Conservation (phyloP, 2,797 vertebrate genomes). For the Paratrypauchen microcephalus region DNA sequence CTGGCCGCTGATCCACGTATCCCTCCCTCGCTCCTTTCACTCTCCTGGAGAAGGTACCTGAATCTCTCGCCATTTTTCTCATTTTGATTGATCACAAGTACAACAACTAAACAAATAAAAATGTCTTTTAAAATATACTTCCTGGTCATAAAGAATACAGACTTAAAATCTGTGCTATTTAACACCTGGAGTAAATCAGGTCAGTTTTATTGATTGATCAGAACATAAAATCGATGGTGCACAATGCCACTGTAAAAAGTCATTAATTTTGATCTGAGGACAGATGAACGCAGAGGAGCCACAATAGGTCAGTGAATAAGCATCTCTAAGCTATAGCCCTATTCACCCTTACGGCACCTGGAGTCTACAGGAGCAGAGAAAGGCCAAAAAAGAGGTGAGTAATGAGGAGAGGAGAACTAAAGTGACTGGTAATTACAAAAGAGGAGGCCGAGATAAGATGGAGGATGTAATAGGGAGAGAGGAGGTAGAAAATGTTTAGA, state of each 20-base stretch:
- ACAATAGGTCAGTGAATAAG: constrained; percentile 30
- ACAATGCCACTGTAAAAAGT: constrained; percentile 1
- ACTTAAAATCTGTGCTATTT: background rate
- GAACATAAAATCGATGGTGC: constrained; percentile 9
- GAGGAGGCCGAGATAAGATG: constrained; percentile 38
- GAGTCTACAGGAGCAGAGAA: constrained; percentile 11
- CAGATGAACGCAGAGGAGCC: constrained; percentile 30
- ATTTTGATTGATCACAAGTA: too few relatives aligned
- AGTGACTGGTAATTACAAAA: constrained; percentile 32
- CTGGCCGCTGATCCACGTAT: too few relatives aligned
- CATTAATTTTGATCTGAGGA: constrained; percentile 20
- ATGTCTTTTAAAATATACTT: too few relatives aligned
- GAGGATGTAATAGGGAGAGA: constrained; percentile 15
- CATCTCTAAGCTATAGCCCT: constrained; percentile 17
- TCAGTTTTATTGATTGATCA: constrained; percentile 38
- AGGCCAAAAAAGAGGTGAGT: constrained; percentile 2
- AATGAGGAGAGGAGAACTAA: constrained; percentile 10
- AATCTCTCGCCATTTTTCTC: too few relatives aligned
- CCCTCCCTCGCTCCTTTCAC: too few relatives aligned
- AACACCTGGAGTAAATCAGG: background rate
- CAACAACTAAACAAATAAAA: too few relatives aligned
- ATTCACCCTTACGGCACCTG: constrained; percentile 34
- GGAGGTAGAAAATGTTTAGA: constrained; percentile 38
- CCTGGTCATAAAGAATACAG: too few relatives aligned
- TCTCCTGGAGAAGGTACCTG: too few relatives aligned